Evolutionary conservation across 1,140 invertebrate genomes (phyloP).

Genomic region (Drosophila albomicans): DNA sequence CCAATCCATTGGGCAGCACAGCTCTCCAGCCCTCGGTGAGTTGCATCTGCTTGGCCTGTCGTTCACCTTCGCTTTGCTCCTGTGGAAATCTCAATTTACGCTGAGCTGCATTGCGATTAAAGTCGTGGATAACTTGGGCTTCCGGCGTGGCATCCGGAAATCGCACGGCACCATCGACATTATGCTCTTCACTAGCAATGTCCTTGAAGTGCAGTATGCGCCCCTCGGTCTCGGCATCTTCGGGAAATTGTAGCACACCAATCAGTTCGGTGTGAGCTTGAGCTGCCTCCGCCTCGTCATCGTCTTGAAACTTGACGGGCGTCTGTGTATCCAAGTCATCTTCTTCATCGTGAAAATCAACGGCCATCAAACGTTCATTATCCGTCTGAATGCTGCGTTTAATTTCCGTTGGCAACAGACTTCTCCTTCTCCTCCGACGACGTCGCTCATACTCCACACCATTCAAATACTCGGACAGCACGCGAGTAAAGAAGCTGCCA

Average conservation of each 20-base stretch:
- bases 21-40: conserved; percentile 58
- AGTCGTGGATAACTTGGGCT: conserved; percentile 61
- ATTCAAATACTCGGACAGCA: conserved; percentile 76
- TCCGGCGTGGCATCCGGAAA: conserved; percentile 72
- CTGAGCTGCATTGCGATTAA: conserved; percentile 69
- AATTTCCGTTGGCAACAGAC: conserved; percentile 64
- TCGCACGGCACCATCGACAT: conserved; percentile 49
- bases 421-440: conserved; percentile 44
- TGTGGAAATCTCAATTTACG: conserved; percentile 76
- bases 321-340: conserved; percentile 73
- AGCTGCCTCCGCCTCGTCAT: conserved; percentile 63
- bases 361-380: conserved; percentile 53
- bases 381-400: conserved; percentile 54
- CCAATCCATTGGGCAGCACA: conserved; percentile 61
- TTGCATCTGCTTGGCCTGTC: conserved; percentile 42
- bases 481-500: conserved; percentile 77
- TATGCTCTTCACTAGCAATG: conserved; percentile 55
- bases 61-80: conserved; percentile 30
- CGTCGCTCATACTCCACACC: conserved; percentile 75
- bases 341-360: conserved; percentile 77
- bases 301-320: conserved; percentile 67
- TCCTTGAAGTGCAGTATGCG: conserved; percentile 65
- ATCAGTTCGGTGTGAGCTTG: conserved; percentile 70
- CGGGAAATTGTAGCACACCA: conserved; percentile 71
- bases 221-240: conserved; percentile 39